phyloP scores from a whole-genome alignment of 2,797 vertebrate genomes.

The Lateolabrax maculatus region DNA sequence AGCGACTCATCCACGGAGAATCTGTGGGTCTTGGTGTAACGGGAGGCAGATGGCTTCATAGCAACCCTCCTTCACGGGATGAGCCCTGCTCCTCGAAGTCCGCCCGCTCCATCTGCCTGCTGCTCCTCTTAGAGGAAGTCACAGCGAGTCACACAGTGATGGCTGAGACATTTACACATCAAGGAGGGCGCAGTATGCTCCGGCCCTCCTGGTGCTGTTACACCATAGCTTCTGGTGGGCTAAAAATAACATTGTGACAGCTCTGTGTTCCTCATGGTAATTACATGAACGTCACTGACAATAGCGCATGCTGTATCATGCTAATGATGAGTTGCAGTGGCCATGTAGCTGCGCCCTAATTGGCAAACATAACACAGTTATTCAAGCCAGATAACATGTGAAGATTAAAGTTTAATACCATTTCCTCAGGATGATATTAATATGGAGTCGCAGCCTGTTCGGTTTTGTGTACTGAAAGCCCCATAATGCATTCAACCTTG shows the following conservation, averaged over 20 bases:
- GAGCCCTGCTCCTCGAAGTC: slow-evolving; percentile 38
- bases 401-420: slow-evolving; percentile 60
- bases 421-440: slow-evolving; percentile 50
- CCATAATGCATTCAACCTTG: slow-evolving; percentile 71
- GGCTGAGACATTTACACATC: slow-evolving; percentile 16
- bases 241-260: slow-evolving; percentile 62
- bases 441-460: slow-evolving; percentile 23
- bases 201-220: slow-evolving; percentile 28
- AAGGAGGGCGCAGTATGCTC: neutral
- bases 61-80: slow-evolving; percentile 26
- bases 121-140: slow-evolving; percentile 39
- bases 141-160: slow-evolving; percentile 34
- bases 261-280: slow-evolving; percentile 40
- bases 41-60: slow-evolving; percentile 76
- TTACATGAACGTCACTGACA: slow-evolving; percentile 36
- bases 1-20: slow-evolving; percentile 41
- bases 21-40: slow-evolving; percentile 33
- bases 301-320: neutral
- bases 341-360: slow-evolving; percentile 21
- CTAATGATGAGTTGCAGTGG: neutral
- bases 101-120: slow-evolving; percentile 73
- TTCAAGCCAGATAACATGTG: slow-evolving; percentile 4
- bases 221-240: slow-evolving; percentile 9
- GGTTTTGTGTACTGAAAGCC: slow-evolving; percentile 44
- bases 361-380: slow-evolving; percentile 16